Evolutionary conservation across 2,113 vertebrate species (phyloP), one percentile per base, ranked within the genome.

Genomic region (Saguinus midas): DNA sequence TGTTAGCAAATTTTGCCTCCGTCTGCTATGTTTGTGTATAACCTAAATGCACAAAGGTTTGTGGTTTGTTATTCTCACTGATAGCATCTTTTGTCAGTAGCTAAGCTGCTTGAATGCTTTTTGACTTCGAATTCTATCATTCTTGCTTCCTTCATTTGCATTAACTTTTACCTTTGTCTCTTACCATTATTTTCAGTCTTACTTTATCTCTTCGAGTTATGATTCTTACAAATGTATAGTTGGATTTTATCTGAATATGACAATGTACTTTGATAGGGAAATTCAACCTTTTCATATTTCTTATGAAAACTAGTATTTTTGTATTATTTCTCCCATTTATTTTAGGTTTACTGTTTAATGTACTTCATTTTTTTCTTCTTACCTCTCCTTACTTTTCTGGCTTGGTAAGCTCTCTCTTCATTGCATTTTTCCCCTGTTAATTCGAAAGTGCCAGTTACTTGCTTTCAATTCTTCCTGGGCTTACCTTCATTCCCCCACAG

Each of bases 341-440:
- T 95, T 95, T 88, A 91, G 17, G 9, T 76, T 91, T 92, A 87
- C 25, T 90, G 16, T n/a, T 93, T 57, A 94, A 68, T 55, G 72
- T 66, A 72, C 12, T 35, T 84, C 29, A 78, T 87, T 29, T 75
- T 23, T 72, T 87, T 75, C 32, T 68, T 83, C 70, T 76, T 40
- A 32, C 21, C 27, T 89, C 29, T 75, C 61, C 48, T 80, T 87
- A 13, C 40, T 92, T 66, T 92, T 90, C 40, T 88, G 37, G 16
- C 10, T 64, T 95, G 16, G 5, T 72, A 21, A 81, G 45, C 57
- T 92, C 52, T 81, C 10, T 93, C 37, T 45, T 87, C 2, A 55
- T 68, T 72, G 6, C 5, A 23, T 64, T 87, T 91, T 79, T 90
- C 17, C 61, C 23, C 2, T 45, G 2, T 95, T 92, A 75, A 64